A percentile compares a stretch with the other conserved stretches of the same genome.
Evolutionary conservation across 2,888 invertebrate species (phyloP).

Genomic region (Drosophila testacea): DNA sequence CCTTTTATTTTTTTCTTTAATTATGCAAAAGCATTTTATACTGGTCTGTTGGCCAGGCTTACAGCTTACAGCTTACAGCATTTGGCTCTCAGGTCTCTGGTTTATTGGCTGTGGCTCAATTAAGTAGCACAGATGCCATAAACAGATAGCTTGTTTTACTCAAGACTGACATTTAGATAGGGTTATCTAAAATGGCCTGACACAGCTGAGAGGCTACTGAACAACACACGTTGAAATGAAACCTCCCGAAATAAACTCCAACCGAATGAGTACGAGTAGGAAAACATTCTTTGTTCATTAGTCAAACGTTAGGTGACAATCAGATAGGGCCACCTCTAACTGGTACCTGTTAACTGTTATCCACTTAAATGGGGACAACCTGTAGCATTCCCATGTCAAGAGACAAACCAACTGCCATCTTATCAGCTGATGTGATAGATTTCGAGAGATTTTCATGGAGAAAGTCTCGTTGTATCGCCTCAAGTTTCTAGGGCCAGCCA

Average conservation of each 20-base stretch:
- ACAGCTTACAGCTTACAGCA: constrained; percentile 4
- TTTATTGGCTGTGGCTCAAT: constrained; percentile 58
- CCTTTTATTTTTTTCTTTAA: constrained; percentile 39
- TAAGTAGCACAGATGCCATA: constrained; percentile 74
- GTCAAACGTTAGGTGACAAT: constrained; percentile 79
- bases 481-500: constrained; percentile 48
- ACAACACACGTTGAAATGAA: constrained; percentile 4
- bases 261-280: not conserved
- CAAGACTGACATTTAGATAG: constrained; percentile 65
- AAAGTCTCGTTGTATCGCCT: constrained; percentile 41
- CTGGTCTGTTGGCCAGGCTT: constrained; percentile 12
- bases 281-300: constrained; percentile 62
- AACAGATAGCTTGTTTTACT: constrained; percentile 62
- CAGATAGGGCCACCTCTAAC: constrained; percentile 58
- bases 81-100: constrained; percentile 7
- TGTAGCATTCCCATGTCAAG: constrained; percentile 67
- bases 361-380: constrained; percentile 65
- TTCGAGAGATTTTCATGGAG: constrained; percentile 40
- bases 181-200: constrained; percentile 64
- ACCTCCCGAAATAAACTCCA: constrained; percentile 16
- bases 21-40: constrained; percentile 52
- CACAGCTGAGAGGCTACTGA: constrained; percentile 16
- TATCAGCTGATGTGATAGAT: constrained; percentile 60
- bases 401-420: constrained; percentile 41
- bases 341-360: constrained; percentile 14